These are phyloP conservation scores for Luffia ferchaultella DNA, from an alignment of 2,888 invertebrate species.

Conservation along the genomic window DNA sequence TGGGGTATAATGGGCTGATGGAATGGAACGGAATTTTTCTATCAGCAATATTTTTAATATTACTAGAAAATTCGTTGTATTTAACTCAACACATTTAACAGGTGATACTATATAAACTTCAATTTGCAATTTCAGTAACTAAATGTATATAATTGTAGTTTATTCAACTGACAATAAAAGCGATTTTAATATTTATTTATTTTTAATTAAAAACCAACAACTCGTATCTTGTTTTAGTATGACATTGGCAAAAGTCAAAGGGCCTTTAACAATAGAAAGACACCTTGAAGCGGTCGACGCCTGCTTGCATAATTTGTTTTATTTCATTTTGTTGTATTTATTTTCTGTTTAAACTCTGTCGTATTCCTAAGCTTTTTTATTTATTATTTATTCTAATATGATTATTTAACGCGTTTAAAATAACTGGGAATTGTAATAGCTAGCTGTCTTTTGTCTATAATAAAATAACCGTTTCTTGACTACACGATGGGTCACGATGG, in stretches of 20 bases:
- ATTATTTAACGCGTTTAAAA: background rate
- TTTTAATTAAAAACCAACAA: background rate
- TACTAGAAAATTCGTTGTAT: background rate
- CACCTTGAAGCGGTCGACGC: conserved; percentile 18
- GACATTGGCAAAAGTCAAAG: conserved; percentile 8
- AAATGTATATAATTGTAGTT: background rate
- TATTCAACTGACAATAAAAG: background rate
- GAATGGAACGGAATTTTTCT: no score
- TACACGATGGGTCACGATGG: background rate
- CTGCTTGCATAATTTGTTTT: conserved; percentile 16
- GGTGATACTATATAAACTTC: background rate
- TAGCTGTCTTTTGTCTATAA: background rate
- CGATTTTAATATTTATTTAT: background rate
- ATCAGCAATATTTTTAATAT: no score
- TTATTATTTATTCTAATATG: background rate
- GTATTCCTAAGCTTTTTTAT: no score
- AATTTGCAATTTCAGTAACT: no score
- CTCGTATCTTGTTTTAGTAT: background rate
- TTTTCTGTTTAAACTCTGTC: no score
- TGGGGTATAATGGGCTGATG: no score
- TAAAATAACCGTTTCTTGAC: background rate
- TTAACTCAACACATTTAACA: background rate
- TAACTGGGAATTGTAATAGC: background rate
- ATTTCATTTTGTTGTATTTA: conserved; percentile 18
- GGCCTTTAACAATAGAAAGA: conserved; percentile 18